These are phyloP conservation scores for Mimumesa dahlbomi DNA, from an alignment of 2,888 invertebrate genomes.

Conservation along the genomic window DNA sequence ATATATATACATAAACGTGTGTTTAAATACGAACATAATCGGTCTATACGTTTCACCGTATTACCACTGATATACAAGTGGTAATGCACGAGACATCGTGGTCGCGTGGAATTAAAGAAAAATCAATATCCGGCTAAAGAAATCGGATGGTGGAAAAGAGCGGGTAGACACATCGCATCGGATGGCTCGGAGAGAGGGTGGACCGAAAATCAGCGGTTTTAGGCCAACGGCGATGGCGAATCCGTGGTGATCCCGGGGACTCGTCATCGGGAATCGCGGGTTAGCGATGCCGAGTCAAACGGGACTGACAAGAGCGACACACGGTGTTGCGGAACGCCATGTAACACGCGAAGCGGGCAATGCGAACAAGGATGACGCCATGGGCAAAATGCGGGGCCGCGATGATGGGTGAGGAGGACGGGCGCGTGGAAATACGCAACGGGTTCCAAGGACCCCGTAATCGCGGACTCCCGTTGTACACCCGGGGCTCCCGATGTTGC, in stretches of 20 bases:
- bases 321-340: constrained; percentile 45
- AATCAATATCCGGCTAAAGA: constrained; percentile 56
- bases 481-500: constrained; percentile 70
- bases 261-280: constrained; percentile 8
- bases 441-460: constrained; percentile 50
- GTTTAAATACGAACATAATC: constrained; percentile 11
- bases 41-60: constrained; percentile 7
- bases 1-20: no score
- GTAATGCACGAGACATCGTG: constrained; percentile 29
- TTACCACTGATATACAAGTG: constrained; percentile 17
- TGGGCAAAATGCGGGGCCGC: constrained; percentile 24
- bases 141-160: constrained; percentile 24
- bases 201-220: not conserved
- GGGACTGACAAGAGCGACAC: constrained; percentile 37
- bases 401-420: constrained; percentile 20
- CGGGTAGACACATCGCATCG: constrained; percentile 14
- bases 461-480: constrained; percentile 51
- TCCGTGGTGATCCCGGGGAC: constrained; percentile 16
- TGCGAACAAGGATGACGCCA: constrained; percentile 59
- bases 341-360: constrained; percentile 47
- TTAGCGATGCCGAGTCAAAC: constrained; percentile 18
- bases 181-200: constrained; percentile 3
- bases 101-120: constrained; percentile 33
- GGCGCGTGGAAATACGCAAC: constrained; percentile 54
- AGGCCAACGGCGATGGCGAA: no score